Evolutionary conservation across 64 coral and sea anemone species (phyloP).

Genomic region (Pachyseris speciosa): DNA sequence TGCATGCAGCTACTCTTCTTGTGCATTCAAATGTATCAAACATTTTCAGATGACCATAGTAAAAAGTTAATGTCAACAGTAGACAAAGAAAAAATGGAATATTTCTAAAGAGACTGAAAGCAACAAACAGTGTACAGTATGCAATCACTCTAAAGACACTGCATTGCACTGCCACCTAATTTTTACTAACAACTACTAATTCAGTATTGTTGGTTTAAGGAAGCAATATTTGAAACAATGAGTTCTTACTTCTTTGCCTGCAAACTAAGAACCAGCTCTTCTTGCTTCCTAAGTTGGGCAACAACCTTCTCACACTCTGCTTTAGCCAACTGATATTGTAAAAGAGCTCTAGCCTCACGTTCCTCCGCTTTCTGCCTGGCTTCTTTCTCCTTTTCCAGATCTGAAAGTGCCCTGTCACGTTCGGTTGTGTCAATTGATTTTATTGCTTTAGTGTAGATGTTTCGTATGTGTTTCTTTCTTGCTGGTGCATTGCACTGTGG

Average conservation of each 20-base stretch:
- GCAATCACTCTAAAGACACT: too few relatives aligned
- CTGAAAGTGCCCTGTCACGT: slow-evolving; percentile 85
- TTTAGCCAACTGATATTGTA: slow-evolving; percentile 86
- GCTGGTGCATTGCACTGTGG: slow-evolving; percentile 98
- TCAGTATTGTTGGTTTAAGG: too few relatives aligned
- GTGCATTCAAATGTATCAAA: too few relatives aligned
- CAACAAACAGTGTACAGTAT: too few relatives aligned
- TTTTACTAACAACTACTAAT: too few relatives aligned
- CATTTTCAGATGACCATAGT: too few relatives aligned
- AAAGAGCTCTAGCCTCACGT: slow-evolving; percentile 84
- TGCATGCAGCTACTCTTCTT: too few relatives aligned
- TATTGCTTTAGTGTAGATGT: slow-evolving; percentile 94
- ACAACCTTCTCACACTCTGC: slow-evolving; percentile 86
- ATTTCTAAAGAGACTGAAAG: too few relatives aligned
- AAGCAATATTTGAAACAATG: not conserved
- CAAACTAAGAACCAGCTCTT: slow-evolving; percentile 68
- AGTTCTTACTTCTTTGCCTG: slow-evolving; percentile 49
- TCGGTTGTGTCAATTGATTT: slow-evolving; percentile 93
- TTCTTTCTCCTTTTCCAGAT: slow-evolving; percentile 81
- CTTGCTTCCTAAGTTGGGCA: slow-evolving; percentile 66
- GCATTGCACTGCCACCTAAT: too few relatives aligned
- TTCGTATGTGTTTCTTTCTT: slow-evolving; percentile 79
- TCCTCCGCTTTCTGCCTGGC: slow-evolving; percentile 82
- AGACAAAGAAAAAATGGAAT: too few relatives aligned
- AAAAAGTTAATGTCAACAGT: too few relatives aligned